Evolutionary conservation across 2,888 invertebrate genomes (phyloP), one percentile per base, ranked within the genome.

Genomic region (Leptinotarsa rubiginosa): DNA sequence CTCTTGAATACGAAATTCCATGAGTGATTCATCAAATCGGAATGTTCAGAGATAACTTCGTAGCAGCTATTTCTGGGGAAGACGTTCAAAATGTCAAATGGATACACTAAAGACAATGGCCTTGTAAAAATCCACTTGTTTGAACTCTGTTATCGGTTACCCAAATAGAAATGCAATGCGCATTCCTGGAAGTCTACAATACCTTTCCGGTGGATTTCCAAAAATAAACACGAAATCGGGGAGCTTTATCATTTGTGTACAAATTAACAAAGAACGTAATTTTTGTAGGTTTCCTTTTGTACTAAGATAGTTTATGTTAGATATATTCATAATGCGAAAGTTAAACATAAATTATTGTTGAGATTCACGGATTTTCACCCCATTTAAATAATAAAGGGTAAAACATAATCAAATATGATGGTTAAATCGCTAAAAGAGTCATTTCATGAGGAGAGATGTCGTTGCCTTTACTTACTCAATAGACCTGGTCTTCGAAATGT

Each of bases 141-240:
- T 20, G 56, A 20, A 20, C 62, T 56, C 20, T 41, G 31, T 62
- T 62, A 62, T 62, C 31, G 41, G 62, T 22, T 13, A 22, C 4
- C 18, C 10, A 52, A 22, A 25, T 25, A 70, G 5, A 62, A 70
- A 62, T 47, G 16, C 64, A 49, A 70, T 22, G 64, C 47, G 62
- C 47, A 49, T 70, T 70, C 70, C 47, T 64, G 47, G 64, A 70
- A 70, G 62, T 70, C 70, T 20, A 64, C 12, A 62, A 64, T 50
- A 70, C 62, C 70, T 69, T 69, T 69, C 69, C 69, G 69, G 69
- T 69, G 18, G 7, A 56, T 31, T 56, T 56, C 69, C 47, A 15
- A 56, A 56, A 69, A 69, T n/a, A 12, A 31, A 62, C 16, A 62
- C 41, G 16, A n/a, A 20, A 13, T 22, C 13, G 1, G 15, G 20